These are phyloP conservation scores for Myotis myotis DNA, from an alignment of 2,797 vertebrate species.

Conservation along the genomic window DNA sequence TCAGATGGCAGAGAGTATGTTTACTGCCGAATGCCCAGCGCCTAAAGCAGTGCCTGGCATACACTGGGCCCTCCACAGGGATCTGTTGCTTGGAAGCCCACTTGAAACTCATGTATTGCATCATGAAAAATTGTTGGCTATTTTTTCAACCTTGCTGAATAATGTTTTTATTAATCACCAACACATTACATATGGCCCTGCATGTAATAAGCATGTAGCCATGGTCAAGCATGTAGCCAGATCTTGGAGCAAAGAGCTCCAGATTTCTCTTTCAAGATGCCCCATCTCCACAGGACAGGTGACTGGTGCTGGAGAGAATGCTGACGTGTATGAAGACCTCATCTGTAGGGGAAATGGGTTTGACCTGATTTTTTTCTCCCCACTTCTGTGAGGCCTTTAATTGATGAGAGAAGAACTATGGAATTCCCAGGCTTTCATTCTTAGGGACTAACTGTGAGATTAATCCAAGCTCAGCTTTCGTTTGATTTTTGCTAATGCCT, in stretches of 20 bases:
- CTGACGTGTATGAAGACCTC: background rate
- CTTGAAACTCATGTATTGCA: background rate
- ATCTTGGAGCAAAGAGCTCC: background rate
- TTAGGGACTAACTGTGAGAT: conserved; percentile 1
- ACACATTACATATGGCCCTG: background rate
- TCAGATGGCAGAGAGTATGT: background rate
- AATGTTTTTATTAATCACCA: background rate
- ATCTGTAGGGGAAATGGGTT: background rate
- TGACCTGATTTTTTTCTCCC: background rate
- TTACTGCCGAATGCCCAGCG: background rate
- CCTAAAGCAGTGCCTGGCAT: background rate
- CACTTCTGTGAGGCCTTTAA: background rate
- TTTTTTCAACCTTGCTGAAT: background rate
- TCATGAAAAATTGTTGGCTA: background rate
- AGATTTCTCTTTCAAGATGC: background rate
- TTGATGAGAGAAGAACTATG: background rate
- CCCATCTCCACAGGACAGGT: background rate
- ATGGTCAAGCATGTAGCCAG: background rate
- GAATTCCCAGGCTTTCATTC: background rate
- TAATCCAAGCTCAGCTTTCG: conserved; percentile 52
- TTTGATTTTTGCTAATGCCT: conserved; percentile 52
- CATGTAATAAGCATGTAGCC: too few relatives aligned
- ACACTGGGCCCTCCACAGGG: background rate
- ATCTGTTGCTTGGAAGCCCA: background rate
- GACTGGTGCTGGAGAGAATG: background rate